Conservation (phyloP, 1,140 invertebrate species). For the Drosophila miranda region DNA sequence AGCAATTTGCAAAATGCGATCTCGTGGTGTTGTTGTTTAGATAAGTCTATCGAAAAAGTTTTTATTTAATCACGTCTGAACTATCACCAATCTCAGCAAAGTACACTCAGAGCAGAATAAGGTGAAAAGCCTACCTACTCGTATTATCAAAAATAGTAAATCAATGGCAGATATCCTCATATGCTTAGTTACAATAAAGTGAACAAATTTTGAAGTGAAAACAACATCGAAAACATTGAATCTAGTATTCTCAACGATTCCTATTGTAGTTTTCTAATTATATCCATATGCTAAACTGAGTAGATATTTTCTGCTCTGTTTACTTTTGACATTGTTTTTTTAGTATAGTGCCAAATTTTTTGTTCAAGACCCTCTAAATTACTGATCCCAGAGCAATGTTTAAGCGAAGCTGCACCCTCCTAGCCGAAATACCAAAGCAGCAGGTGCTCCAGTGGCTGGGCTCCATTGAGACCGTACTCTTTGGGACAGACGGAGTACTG, state of each 20-base stretch:
- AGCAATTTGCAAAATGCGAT: background rate
- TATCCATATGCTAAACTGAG: too few species aligned
- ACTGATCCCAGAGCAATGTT: slow-evolving; percentile 32
- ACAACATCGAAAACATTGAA: too few species aligned
- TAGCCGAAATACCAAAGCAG: slow-evolving; percentile 33
- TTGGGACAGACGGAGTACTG: slow-evolving; percentile 53
- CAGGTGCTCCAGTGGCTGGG: slow-evolving; percentile 48
- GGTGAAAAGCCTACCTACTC: too few species aligned
- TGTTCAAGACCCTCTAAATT: too few species aligned
- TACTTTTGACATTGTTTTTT: background rate
- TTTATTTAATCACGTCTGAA: slow-evolving; percentile 1
- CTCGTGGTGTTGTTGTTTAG: background rate
- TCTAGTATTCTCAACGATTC: background rate
- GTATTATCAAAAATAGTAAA: too few species aligned
- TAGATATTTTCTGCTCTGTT: background rate
- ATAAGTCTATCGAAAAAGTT: slow-evolving; percentile 4
- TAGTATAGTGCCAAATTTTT: background rate
- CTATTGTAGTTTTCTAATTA: too few species aligned
- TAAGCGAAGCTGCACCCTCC: slow-evolving; percentile 35
- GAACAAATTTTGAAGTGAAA: too few species aligned
- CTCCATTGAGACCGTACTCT: slow-evolving; percentile 50
- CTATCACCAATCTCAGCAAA: background rate
- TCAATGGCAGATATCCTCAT: too few species aligned
- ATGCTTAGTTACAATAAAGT: too few species aligned
- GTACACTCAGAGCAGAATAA: too few species aligned